Base-by-base conservation (phyloP, 2,113 vertebrate genomes). In the Anarhynchus alexandrinus region DNA sequence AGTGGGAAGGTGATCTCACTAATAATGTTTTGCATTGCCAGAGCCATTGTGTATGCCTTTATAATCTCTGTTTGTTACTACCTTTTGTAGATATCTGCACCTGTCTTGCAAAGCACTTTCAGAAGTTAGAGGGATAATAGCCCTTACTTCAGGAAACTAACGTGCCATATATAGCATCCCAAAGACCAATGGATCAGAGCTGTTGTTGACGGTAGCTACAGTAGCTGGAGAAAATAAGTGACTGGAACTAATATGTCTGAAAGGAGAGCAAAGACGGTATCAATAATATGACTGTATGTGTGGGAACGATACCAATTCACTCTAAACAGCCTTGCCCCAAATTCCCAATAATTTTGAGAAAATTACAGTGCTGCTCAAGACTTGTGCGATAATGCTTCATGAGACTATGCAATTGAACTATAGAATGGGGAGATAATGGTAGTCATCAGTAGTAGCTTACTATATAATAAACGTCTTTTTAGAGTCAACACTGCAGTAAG, bases 1-100 rank as follows among this genome's bases (percentile, higher is more conserved):
- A 23, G 2, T 42, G 15, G 11, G 11, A 85, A 73, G 5, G 8
- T 36, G 49, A 54, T 66, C 15, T 87, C 30, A 47, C 3, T 76
- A 14, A 42, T 21, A 54, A 17, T 0, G 0, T 3, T 70, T 2
- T 54, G 10, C 0, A 0, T 13, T 54, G 14, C 6, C 38, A 58
- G 29, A 70, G 14, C 1, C 23, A 49, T 45, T 77, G 25, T n/a
- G 10, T 12, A 10, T 7, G 3, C 5, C 20, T 70, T 90, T 65
- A n/a, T 30, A 59, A 61, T 42, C 14, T 91, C 11, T 79, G 6
- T 11, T 69, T 38, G 11, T 51, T 38, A 20, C 12, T 70, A 17
- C 4, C 6, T 45, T 82, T 82, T 36, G 20, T 32, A 49, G 51
- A 8, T 38, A 51, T 34, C 25, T 47, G 4, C 5, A 25, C 5